A percentile compares a stretch with the other conserved stretches of the same genome.
phyloP scores from a whole-genome alignment of 2,797 vertebrate genomes.

The Meda fulgida region DNA sequence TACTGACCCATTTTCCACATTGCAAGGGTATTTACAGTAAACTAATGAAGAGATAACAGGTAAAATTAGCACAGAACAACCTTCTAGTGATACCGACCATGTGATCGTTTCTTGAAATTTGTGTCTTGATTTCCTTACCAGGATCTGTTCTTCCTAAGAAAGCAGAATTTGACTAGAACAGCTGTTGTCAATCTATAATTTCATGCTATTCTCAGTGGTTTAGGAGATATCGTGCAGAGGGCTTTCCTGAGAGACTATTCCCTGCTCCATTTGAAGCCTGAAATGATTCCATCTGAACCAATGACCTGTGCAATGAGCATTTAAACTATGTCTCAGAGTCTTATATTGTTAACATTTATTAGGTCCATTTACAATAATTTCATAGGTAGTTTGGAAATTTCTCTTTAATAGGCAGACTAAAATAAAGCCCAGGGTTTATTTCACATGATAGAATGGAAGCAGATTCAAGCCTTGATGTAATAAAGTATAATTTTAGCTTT shows the following conservation, averaged over 20 bases:
- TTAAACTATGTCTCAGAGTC: background rate
- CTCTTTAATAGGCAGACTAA: background rate
- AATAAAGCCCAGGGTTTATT: background rate
- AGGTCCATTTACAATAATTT: background rate
- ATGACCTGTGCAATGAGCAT: background rate
- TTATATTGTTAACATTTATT: conserved; percentile 1
- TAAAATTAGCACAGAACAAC: background rate
- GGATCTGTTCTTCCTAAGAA: conserved; percentile 20
- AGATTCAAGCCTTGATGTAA: background rate
- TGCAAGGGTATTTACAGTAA: conserved; percentile 54
- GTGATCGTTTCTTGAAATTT: conserved; percentile 8
- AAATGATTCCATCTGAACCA: conserved; percentile 17
- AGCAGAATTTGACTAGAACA: conserved; percentile 39
- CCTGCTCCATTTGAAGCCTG: conserved; percentile 22
- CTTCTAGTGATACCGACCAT: background rate
- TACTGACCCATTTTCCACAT: conserved; percentile 45
- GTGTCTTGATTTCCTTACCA: background rate
- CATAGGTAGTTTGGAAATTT: background rate
- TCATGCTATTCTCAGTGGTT: conserved; percentile 26
- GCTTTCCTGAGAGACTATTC: conserved; percentile 14
- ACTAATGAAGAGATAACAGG: conserved; percentile 36
- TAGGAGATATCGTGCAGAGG: conserved; percentile 25
- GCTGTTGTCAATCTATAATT: conserved; percentile 43
- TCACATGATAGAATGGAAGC: background rate
- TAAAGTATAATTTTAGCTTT: background rate